Percentiles rank a stretch among this genome's conserved stretches.
phyloP scores from a whole-genome alignment of 2,888 invertebrate species.

The Watsonalla cultraria region DNA sequence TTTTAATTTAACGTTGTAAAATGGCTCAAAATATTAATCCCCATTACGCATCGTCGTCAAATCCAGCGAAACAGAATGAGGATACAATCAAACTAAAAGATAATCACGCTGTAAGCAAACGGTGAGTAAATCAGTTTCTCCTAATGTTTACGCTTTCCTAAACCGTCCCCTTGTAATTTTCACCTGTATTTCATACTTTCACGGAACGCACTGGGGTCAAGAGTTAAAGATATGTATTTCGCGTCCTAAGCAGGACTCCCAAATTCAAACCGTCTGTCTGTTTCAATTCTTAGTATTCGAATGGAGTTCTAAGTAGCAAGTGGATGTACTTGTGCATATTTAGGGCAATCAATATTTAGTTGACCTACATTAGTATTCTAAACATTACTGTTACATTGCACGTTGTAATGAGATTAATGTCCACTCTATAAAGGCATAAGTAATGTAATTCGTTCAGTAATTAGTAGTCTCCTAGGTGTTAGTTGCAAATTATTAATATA shows the following conservation, averaged over 20 bases:
- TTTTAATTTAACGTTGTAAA: constrained; percentile 47
- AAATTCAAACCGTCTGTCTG: too few relatives aligned
- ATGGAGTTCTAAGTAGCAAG: neutral
- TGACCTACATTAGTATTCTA: neutral
- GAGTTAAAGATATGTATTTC: neutral
- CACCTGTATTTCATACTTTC: neutral
- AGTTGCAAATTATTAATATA: too few relatives aligned
- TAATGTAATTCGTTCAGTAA: too few relatives aligned
- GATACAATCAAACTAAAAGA: constrained; percentile 87
- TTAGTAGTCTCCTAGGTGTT: too few relatives aligned
- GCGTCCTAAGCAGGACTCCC: neutral
- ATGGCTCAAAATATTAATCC: constrained; percentile 96
- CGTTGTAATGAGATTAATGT: too few relatives aligned
- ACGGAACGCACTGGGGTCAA: neutral
- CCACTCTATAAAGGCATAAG: too few relatives aligned
- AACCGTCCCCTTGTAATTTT: constrained; percentile 16
- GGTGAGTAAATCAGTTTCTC: constrained; percentile 75
- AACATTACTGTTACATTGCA: neutral
- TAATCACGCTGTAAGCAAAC: constrained; percentile 94
- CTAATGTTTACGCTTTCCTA: neutral
- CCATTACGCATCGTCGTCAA: constrained; percentile 84
- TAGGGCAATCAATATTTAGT: neutral
- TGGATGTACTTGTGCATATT: neutral
- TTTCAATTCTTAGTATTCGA: neutral
- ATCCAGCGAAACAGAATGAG: constrained; percentile 87